phyloP scores from a whole-genome alignment of 2,888 invertebrate species.

The Entomobrya proxima region DNA sequence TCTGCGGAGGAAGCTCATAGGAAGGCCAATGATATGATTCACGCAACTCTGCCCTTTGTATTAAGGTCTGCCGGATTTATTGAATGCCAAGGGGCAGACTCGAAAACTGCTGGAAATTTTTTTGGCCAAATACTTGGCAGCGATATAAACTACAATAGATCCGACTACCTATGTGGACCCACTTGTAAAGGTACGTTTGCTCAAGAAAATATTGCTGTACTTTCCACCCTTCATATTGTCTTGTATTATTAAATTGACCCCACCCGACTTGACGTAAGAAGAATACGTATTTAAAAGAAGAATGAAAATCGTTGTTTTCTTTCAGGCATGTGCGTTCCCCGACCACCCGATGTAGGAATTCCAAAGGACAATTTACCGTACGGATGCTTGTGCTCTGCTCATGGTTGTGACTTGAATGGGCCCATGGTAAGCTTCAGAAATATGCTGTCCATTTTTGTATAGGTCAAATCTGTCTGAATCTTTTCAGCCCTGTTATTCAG shows the following conservation, averaged over 20 bases:
- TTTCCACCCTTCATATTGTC: too few species aligned
- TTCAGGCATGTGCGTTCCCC: constrained; percentile 40
- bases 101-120: constrained; percentile 28
- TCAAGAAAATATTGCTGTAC: background rate
- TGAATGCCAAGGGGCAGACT: constrained; percentile 48
- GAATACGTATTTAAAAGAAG: too few species aligned
- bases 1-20: background rate
- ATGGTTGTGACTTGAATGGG: constrained; percentile 46
- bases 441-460: background rate
- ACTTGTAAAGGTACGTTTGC: constrained; percentile 41
- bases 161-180: constrained; percentile 46
- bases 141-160: constrained; percentile 22
- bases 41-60: constrained; percentile 46
- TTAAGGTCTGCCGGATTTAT: constrained; percentile 48
- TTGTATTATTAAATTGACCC: too few species aligned
- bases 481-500: too few species aligned
- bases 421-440: constrained; percentile 25
- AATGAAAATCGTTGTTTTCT: too few species aligned
- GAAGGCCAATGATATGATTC: constrained; percentile 40
- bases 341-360: constrained; percentile 38
- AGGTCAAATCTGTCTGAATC: too few species aligned
- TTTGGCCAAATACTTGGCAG: constrained; percentile 45
- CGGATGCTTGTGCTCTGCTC: constrained; percentile 43
- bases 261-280: too few species aligned
- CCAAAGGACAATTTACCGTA: constrained; percentile 50